Conservation (phyloP, 2,797 vertebrate genomes). For the Phrynocephalus forsythii region DNA sequence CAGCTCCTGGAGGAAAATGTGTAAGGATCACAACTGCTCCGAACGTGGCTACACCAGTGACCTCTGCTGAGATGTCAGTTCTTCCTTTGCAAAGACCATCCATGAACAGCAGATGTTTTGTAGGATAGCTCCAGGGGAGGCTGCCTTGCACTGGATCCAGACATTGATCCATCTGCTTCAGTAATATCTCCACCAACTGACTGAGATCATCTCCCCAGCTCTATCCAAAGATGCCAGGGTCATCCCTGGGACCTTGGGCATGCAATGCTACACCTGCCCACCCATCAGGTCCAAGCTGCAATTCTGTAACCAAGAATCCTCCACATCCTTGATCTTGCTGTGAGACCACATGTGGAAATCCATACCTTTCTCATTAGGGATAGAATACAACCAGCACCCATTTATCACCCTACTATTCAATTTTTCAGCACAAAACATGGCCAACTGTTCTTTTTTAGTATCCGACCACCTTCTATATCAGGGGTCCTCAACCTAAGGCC, state of each 20-base stretch:
- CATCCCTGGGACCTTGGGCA: background rate
- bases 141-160: background rate
- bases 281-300: background rate
- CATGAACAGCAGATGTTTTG: background rate
- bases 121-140: no score
- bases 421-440: background rate
- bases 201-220: background rate
- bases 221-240: background rate
- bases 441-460: background rate
- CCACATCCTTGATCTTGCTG: background rate
- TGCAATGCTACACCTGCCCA: background rate
- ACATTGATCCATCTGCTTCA: background rate
- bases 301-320: background rate
- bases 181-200: background rate
- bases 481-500: no score
- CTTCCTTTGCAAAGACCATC: background rate
- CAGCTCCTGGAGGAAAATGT: background rate
- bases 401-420: no score
- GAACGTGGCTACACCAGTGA: background rate
- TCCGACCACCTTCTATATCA: background rate
- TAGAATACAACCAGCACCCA: background rate
- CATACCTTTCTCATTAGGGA: background rate
- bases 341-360: background rate
- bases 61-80: background rate
- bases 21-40: background rate